Conservation (phyloP, 2,888 invertebrate genomes). For the Polymixis flavicincta region DNA sequence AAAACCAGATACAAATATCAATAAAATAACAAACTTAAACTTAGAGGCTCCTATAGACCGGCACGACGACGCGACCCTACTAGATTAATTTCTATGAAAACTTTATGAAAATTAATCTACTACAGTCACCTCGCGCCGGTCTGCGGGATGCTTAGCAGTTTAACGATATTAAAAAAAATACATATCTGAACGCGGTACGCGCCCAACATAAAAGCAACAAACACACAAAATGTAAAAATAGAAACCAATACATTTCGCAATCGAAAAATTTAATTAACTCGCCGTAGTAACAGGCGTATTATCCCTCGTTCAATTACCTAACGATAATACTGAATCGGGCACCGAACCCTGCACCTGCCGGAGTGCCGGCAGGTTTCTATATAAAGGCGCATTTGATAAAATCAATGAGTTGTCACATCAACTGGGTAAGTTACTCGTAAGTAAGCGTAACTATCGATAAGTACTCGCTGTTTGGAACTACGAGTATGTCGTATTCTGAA, state of each 20-base stretch:
- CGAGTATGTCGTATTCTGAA: background rate
- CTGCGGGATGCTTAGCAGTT: too few species aligned
- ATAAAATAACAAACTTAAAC: constrained; percentile 11
- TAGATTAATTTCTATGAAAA: too few species aligned
- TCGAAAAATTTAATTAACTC: constrained; percentile 63
- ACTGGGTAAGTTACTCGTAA: constrained; percentile 37
- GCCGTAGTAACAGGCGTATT: constrained; percentile 62
- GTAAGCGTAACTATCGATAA: constrained; percentile 53
- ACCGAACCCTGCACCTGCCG: constrained; percentile 66
- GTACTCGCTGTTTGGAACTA: constrained; percentile 38
- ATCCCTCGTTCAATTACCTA: constrained; percentile 70
- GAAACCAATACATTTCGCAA: constrained; percentile 56
- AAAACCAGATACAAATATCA: background rate
- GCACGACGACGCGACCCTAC: too few species aligned
- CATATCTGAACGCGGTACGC: background rate
- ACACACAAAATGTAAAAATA: constrained; percentile 50
- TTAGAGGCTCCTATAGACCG: too few species aligned
- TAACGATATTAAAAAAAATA: background rate
- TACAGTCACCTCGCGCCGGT: too few species aligned
- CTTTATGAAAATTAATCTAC: too few species aligned
- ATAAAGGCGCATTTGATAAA: constrained; percentile 66
- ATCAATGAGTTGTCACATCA: constrained; percentile 66
- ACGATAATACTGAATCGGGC: constrained; percentile 64
- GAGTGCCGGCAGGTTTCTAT: constrained; percentile 63
- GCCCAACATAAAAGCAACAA: constrained; percentile 11